Base-by-base conservation (phyloP, 2,797 vertebrate genomes). In the Perodicticus potto region DNA sequence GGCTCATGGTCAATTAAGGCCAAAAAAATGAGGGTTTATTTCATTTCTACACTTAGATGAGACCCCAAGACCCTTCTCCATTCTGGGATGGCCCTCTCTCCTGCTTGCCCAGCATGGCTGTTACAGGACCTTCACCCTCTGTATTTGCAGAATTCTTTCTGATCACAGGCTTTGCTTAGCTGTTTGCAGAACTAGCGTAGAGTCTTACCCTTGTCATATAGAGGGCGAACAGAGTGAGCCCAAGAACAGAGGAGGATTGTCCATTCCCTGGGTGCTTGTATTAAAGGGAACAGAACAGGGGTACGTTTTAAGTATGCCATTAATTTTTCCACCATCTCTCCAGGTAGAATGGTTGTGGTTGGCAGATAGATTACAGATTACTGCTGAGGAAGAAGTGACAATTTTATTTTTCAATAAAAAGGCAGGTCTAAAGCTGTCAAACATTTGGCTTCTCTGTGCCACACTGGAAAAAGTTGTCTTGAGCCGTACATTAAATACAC, bases 131-230 rank as follows among this genome's bases (percentile, higher is more conserved):
- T 32, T 27, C 1, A 2, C n/a, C 5, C 2, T 61, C 32, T 1
- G 0, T 76, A 23, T 34, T 84, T 84, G 81, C 65, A 70, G 34
- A 69, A 29, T n/a, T 11, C 3, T 7, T n/a, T 89, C 11, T 63
- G 19, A 53, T 43, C 16, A 7, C 23, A n/a, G 70, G 20, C 43
- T 97, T 83, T 76, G 57, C 70, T 29, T 70, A 80, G 70, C 59
- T 27, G 17, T 23, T n/a, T 29, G 25, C 78, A 86, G 80, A 55
- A 7, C 27, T 16, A 8, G 20, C 45, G 9, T 76, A 61, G 29
- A 32, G 23, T 86, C 80, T 81, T n/a, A 7, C 10, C 25, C 34
- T 7, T 14, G 6, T 86, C 9, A 4, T 13, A 19, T 20, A 4
- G 72, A 88, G 74, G n/a, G 55, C 16, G 20, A 72, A 45, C 11